A percentile compares a stretch with the other conserved stretches of the same genome.
phyloP scores from a whole-genome alignment of 64 coral and sea anemone genomes.

The Cladopsammia gracilis region DNA sequence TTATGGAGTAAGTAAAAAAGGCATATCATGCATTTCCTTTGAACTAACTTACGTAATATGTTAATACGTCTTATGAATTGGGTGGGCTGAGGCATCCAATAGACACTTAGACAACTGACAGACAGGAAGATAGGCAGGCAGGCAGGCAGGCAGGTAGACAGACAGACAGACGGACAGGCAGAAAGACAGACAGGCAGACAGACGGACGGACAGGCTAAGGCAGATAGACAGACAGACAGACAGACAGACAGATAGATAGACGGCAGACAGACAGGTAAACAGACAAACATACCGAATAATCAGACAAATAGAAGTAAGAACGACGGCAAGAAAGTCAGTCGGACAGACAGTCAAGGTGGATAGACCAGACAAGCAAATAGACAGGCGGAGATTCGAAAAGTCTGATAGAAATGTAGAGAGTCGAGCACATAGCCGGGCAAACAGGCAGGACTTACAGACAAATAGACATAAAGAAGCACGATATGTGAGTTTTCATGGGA shows the following conservation, averaged over 20 bases:
- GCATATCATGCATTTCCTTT: not conserved
- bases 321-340: not conserved
- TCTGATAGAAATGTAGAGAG: not conserved
- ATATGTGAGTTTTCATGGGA: too few species aligned
- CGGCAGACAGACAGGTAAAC: too few species aligned
- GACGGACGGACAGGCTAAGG: too few species aligned
- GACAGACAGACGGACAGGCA: not conserved
- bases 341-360: not conserved
- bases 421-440: not conserved
- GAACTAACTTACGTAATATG: not conserved
- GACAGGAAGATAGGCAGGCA: not conserved
- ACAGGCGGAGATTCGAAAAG: not conserved
- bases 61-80: not conserved
- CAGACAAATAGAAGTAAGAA: too few species aligned
- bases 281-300: too few species aligned
- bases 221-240: not conserved
- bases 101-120: not conserved
- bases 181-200: too few species aligned
- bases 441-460: too few species aligned
- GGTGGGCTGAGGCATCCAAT: not conserved
- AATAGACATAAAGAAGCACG: too few species aligned
- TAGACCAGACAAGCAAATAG: not conserved
- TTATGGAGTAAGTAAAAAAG: not conserved
- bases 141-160: not conserved
- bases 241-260: not conserved